Percentiles rank a stretch among this genome's conserved stretches.
Conservation (phyloP, 2,888 invertebrate species). For the Drosophila paranaensis region DNA sequence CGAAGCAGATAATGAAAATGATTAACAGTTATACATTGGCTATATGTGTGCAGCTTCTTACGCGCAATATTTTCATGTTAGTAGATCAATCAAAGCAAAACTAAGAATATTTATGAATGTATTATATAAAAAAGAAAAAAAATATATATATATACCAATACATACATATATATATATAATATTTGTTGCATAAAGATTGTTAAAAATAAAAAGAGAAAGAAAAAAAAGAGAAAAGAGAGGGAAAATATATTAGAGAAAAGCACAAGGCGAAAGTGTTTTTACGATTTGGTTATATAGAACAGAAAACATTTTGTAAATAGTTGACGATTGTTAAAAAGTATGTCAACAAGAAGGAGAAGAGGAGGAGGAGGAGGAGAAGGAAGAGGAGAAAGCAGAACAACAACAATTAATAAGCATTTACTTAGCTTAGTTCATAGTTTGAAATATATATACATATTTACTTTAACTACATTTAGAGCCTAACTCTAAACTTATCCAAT, state of each 20-base stretch:
- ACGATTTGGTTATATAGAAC: slow-evolving; percentile 7
- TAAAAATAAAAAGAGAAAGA: slow-evolving; percentile 9
- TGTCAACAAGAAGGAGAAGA: background rate
- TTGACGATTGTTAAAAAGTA: slow-evolving; percentile 23
- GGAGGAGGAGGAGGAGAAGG: background rate
- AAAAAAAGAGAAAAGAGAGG: background rate
- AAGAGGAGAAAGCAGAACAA: slow-evolving; percentile 17
- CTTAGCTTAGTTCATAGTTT: slow-evolving; percentile 47
- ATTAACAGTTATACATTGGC: background rate
- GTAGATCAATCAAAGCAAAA: slow-evolving; percentile 43
- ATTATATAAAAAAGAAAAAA: slow-evolving; percentile 29
- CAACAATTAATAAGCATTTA: slow-evolving; percentile 58
- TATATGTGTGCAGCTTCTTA: slow-evolving; percentile 25
- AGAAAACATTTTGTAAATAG: slow-evolving; percentile 52
- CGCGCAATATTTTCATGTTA: slow-evolving; percentile 42
- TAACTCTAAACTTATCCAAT: slow-evolving; percentile 12
- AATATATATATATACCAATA: slow-evolving; percentile 16
- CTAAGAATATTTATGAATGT: slow-evolving; percentile 38
- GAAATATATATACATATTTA: slow-evolving; percentile 15
- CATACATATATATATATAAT: slow-evolving; percentile 15
- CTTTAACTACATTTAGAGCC: slow-evolving; percentile 19
- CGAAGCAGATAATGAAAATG: background rate
- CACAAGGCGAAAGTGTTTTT: slow-evolving; percentile 40
- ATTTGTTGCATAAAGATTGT: slow-evolving; percentile 58
- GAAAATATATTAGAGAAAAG: slow-evolving; percentile 45